Percentiles rank a stretch among this genome's conserved stretches.
phyloP scores from a whole-genome alignment of 2,888 invertebrate genomes.

The Lycocerus yunnanus region DNA sequence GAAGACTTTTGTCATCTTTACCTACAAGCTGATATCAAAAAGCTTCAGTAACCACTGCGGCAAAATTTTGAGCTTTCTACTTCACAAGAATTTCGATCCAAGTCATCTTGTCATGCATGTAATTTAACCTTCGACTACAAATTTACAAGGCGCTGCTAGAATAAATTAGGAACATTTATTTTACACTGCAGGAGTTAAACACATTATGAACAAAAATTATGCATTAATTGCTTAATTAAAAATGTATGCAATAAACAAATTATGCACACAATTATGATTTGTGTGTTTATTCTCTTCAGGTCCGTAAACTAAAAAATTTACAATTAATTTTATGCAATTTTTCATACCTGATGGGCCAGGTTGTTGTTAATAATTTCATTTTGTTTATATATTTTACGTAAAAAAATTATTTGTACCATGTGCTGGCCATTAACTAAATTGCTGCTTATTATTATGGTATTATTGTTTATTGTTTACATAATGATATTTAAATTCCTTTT shows the following conservation, averaged over 20 bases:
- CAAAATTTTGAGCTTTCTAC: not conserved
- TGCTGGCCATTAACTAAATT: not conserved
- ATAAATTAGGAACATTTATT: not conserved
- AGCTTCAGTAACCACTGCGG: too few species aligned
- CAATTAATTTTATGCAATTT: too few species aligned
- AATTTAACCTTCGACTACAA: not conserved
- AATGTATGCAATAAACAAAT: too few species aligned
- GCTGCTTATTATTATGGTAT: not conserved
- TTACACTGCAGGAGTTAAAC: not conserved
- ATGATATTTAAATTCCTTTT: not conserved
- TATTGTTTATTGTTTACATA: not conserved
- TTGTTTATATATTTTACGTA: too few species aligned
- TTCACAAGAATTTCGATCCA: not conserved
- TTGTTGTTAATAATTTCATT: too few species aligned
- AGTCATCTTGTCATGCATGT: not conserved
- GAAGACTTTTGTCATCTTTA: too few species aligned
- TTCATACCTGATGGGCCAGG: too few species aligned
- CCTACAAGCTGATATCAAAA: too few species aligned
- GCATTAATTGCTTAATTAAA: too few species aligned
- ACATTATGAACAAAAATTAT: not conserved
- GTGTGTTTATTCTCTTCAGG: not conserved
- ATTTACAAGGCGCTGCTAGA: not conserved
- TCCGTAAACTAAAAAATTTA: not conserved
- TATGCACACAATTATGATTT: too few species aligned
- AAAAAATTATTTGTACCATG: too few species aligned